phyloP scores from a whole-genome alignment of 2,113 vertebrate genomes.

The Apteryx owenii region DNA sequence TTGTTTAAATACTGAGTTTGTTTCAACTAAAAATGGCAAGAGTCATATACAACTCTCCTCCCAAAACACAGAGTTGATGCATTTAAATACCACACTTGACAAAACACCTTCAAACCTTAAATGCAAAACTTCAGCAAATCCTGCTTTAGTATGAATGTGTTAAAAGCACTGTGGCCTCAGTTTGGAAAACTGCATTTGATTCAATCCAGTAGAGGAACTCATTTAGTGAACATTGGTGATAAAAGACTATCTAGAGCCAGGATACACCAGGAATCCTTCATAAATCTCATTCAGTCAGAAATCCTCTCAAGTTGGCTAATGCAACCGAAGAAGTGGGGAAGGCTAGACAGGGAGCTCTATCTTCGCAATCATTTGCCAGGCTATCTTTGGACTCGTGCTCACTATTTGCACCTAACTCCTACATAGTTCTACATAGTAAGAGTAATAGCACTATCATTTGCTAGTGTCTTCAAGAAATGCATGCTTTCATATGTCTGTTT shows the following conservation, averaged over 20 bases:
- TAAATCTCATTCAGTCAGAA: not conserved
- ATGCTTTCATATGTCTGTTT: not conserved
- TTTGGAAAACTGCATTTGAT: not conserved
- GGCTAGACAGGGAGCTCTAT: not conserved
- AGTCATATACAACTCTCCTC: not conserved
- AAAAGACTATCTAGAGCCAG: not conserved
- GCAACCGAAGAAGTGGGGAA: not conserved
- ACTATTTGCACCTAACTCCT: not conserved
- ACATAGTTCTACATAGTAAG: not conserved
- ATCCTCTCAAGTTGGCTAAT: not conserved
- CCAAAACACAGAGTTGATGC: not conserved
- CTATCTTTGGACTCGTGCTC: not conserved
- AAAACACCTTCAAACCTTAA: not conserved
- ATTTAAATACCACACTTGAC: not conserved
- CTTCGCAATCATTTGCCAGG: not conserved
- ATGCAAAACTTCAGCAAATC: not conserved
- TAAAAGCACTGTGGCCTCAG: not conserved
- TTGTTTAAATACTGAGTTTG: not conserved
- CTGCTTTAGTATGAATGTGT: not conserved
- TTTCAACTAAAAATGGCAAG: not conserved
- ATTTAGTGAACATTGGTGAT: not conserved
- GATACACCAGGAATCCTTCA: not conserved
- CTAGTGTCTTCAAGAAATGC: not conserved
- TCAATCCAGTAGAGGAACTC: not conserved
- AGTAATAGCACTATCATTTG: not conserved